Base-by-base conservation (phyloP, 2,113 vertebrate genomes). In the Peromyscus polionotus region DNA sequence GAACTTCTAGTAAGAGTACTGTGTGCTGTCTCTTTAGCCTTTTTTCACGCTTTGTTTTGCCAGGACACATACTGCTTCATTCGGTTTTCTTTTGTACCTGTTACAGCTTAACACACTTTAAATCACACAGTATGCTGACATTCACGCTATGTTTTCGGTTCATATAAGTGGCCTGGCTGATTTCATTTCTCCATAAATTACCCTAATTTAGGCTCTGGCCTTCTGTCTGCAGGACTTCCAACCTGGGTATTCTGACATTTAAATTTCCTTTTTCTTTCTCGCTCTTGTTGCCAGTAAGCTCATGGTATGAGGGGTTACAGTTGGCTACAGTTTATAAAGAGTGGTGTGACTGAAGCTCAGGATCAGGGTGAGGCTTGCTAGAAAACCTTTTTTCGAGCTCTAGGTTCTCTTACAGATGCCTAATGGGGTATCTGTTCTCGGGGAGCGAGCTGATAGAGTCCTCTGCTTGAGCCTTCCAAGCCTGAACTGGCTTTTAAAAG, bases 41-140 rank as follows among this genome's bases (percentile, higher is more conserved):
- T 77, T 48, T 95, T 19, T 89, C 48, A 65, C 48, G 42, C 65
- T 92, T 26, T 92, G 31, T 96, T 83, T 92, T 83, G 89, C 54
- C 5, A 17, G 61, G 42, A 57, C 63, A 42, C 39, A 68, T 45
- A 84, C 77, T 1, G 17, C 94, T 76, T 95, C 28, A 5, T 59
- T 85, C 1, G 42, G 80, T 96, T 84, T 70, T 95, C 61, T 57
- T 92, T 91, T 96, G 80, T 92, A 70, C 20, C 2, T 39, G 36
- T 76, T 96, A 54, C 28, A 88, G 54, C 80, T 88, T 54, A 36
- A 67, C 45, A 95, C 42, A 42, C 33, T 36, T 22, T 31, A 28
- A 92, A 67, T 17, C 73, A 51, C 83, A 63, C 11, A 28, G 22
- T 72, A 31, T 6, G 0, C 22, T 48, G 89, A 73, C 72, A 65